These are phyloP conservation scores for Porphyrio hochstetteri DNA, from an alignment of 2,113 vertebrate genomes.

Conservation along the genomic window DNA sequence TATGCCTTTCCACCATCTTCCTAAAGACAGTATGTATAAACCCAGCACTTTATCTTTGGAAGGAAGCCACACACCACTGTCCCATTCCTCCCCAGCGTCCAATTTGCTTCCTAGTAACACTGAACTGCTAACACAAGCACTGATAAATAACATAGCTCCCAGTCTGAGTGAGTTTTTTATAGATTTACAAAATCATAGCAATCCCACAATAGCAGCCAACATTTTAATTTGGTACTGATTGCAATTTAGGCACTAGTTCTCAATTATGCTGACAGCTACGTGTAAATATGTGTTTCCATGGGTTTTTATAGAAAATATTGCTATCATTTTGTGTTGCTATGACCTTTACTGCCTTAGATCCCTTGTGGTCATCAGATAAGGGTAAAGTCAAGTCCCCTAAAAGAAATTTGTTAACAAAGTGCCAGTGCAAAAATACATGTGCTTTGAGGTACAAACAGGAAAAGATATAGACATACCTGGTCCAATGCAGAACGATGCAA, in stretches of 20 bases:
- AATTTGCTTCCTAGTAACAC: neutral
- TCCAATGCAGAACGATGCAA: conserved; percentile 91
- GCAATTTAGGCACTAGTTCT: neutral
- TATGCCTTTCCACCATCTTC: neutral
- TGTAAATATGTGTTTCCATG: fast-evolving
- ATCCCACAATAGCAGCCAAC: neutral
- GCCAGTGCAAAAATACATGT: neutral
- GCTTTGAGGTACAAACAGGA: neutral
- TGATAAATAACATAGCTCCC: neutral
- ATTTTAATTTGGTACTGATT: neutral
- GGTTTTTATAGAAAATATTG: neutral
- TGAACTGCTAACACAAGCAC: neutral
- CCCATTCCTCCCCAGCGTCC: neutral
- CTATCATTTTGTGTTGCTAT: neutral
- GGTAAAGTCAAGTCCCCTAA: neutral
- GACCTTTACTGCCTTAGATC: neutral
- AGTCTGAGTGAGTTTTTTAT: neutral
- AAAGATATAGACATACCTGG: conserved; percentile 80
- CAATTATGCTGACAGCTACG: neutral
- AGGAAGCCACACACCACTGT: neutral
- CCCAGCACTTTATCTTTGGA: neutral
- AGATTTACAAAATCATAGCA: neutral
- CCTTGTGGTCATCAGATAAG: neutral
- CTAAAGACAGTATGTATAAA: neutral
- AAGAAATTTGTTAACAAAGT: neutral